Percentiles rank a stretch among this genome's conserved stretches.
Conservation (phyloP, 2,113 vertebrate genomes). For the Mormoops blainvillei region DNA sequence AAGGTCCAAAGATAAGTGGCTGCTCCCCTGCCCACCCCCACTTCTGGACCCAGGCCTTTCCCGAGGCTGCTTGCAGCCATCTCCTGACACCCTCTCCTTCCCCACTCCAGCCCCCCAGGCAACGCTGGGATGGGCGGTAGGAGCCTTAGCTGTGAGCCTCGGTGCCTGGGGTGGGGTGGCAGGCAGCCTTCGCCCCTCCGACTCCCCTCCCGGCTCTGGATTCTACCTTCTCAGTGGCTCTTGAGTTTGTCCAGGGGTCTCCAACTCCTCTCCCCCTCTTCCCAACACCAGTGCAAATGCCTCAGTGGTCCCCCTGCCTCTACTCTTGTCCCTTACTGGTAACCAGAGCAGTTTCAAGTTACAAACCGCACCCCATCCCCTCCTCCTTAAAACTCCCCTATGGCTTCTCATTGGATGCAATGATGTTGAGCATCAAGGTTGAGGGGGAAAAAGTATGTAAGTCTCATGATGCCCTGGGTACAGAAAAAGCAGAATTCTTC, state of each 20-base stretch:
- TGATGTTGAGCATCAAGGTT: not conserved
- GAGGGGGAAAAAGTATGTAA: not conserved
- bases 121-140: not conserved
- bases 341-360: not conserved
- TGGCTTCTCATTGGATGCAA: not conserved
- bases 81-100: not conserved
- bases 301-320: not conserved
- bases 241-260: not conserved
- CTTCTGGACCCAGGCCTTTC: not conserved
- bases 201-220: not conserved
- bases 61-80: not conserved
- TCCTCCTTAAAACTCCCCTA: not conserved
- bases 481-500: not conserved
- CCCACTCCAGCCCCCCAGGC: rapidly evolving
- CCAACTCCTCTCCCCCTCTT: too few species aligned
- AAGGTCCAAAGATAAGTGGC: not conserved
- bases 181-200: not conserved
- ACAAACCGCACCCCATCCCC: not conserved
- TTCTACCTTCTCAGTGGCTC: not conserved
- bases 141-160: not conserved
- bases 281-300: not conserved
- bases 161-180: not conserved
- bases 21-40: not conserved
- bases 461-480: not conserved
- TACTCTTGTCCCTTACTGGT: not conserved